Evolutionary conservation across 2,797 vertebrate genomes (phyloP).

Genomic region (Delichon dasypus): DNA sequence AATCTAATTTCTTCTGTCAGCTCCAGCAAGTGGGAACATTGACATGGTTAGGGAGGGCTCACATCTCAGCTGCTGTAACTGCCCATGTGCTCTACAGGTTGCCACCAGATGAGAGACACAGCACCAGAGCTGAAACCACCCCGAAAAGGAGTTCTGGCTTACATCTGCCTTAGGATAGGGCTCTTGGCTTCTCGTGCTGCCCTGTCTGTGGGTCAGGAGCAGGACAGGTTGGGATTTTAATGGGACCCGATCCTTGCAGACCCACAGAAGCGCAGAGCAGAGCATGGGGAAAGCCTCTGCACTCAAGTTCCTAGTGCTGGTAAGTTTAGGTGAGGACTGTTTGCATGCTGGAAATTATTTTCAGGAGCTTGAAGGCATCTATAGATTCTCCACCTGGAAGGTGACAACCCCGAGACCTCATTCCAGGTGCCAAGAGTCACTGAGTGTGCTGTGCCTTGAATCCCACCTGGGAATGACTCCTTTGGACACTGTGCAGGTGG

Average conservation of each 20-base stretch:
- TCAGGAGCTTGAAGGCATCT: not conserved
- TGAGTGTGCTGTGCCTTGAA: not conserved
- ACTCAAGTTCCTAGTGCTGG: not conserved
- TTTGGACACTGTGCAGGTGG: fast-evolving
- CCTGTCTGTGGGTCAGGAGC: not conserved
- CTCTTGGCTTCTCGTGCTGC: not conserved
- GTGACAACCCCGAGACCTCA: not conserved
- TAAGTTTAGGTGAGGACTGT: not conserved
- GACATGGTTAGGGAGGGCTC: not conserved
- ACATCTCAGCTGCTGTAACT: not conserved
- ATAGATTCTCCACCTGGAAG: not conserved
- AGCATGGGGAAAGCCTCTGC: not conserved
- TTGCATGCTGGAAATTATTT: not conserved
- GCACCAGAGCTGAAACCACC: not conserved
- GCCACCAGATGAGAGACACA: not conserved
- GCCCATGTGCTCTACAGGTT: slow-evolving; percentile 15
- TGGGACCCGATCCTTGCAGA: not conserved
- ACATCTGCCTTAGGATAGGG: not conserved
- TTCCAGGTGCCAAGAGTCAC: not conserved
- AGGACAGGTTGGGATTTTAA: not conserved
- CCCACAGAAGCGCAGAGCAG: not conserved
- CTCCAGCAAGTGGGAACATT: not conserved
- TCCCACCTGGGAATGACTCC: not conserved
- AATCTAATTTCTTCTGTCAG: not conserved
- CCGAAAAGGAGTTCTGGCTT: not conserved